Evolutionary conservation across 1,140 invertebrate species (phyloP).

Genomic region (Campodea augens): DNA sequence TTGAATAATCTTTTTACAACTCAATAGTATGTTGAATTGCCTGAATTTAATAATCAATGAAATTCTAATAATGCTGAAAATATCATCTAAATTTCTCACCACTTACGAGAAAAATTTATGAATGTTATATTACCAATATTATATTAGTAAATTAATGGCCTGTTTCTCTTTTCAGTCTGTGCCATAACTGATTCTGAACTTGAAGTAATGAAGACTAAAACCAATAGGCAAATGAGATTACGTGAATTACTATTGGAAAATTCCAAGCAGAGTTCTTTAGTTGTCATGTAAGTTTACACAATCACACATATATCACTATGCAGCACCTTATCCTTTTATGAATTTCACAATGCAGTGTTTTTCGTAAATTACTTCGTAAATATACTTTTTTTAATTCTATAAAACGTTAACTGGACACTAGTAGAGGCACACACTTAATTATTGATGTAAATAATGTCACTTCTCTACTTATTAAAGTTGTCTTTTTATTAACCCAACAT

Average conservation of each 20-base stretch:
- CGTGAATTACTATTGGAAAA: conserved; percentile 28
- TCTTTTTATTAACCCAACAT: too few relatives aligned
- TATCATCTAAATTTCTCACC: neutral
- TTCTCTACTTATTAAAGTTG: too few relatives aligned
- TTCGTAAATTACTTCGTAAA: too few relatives aligned
- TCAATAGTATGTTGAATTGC: neutral
- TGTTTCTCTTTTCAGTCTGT: conserved; percentile 12
- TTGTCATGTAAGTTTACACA: too few relatives aligned
- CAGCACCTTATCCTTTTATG: too few relatives aligned
- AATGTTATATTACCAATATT: neutral
- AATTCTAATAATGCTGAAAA: neutral
- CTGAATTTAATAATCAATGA: neutral
- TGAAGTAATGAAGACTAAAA: conserved; percentile 28
- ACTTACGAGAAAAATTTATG: neutral
- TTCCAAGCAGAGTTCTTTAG: too few relatives aligned
- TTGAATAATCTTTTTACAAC: neutral
- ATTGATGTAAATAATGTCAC: too few relatives aligned
- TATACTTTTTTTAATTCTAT: too few relatives aligned
- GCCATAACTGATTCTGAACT: conserved; percentile 26
- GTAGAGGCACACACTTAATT: too few relatives aligned
- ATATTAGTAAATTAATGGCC: neutral
- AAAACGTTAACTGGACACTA: too few relatives aligned
- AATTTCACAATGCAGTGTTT: too few relatives aligned
- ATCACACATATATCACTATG: too few relatives aligned
- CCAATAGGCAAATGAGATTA: conserved; percentile 27